Percentiles rank a stretch among this genome's conserved stretches.
phyloP scores from a whole-genome alignment of 2,113 vertebrate species.

The Amphiprion ocellaris region DNA sequence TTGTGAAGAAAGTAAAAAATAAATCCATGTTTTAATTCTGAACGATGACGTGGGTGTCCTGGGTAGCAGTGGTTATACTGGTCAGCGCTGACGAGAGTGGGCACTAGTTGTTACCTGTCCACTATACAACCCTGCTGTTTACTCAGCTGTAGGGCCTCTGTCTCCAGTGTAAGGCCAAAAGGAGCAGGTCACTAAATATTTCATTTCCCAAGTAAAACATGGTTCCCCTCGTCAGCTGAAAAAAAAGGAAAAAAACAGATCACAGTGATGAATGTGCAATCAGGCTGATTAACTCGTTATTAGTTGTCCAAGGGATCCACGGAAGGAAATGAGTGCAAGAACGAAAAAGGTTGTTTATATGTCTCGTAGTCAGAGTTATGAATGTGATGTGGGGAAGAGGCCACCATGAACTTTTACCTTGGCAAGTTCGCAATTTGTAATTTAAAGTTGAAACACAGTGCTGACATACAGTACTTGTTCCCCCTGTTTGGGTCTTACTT shows the following conservation, averaged over 20 bases:
- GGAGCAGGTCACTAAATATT: conserved; percentile 86
- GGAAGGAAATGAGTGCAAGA: conserved; percentile 85
- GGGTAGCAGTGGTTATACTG: conserved; percentile 44
- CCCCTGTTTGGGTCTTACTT: conserved; percentile 15
- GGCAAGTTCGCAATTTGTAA: conserved; percentile 42
- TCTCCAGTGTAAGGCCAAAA: conserved; percentile 81
- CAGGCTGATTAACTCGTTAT: conserved; percentile 87
- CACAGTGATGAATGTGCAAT: conserved; percentile 88
- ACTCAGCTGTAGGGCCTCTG: conserved; percentile 85
- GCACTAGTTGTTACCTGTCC: conserved; percentile 79
- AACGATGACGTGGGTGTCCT: conserved; percentile 8
- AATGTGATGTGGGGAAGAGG: conserved; percentile 71
- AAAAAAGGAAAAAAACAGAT: conserved; percentile 64
- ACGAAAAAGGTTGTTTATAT: conserved; percentile 82
- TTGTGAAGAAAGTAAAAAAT: not conserved
- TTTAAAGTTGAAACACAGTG: conserved; percentile 36
- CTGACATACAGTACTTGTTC: not conserved
- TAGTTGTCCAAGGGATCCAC: conserved; percentile 81
- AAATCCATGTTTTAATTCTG: not conserved
- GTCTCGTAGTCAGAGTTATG: conserved; percentile 73
- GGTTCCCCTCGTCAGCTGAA: conserved; percentile 71
- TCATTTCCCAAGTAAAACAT: conserved; percentile 90
- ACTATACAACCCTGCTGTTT: conserved; percentile 76
- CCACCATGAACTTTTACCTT: conserved; percentile 70
- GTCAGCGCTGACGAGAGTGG: conserved; percentile 30